Evolutionary conservation across 2,113 vertebrate genomes (phyloP), one percentile per base, ranked within the genome.

Genomic region (Aviceda subcristata): DNA sequence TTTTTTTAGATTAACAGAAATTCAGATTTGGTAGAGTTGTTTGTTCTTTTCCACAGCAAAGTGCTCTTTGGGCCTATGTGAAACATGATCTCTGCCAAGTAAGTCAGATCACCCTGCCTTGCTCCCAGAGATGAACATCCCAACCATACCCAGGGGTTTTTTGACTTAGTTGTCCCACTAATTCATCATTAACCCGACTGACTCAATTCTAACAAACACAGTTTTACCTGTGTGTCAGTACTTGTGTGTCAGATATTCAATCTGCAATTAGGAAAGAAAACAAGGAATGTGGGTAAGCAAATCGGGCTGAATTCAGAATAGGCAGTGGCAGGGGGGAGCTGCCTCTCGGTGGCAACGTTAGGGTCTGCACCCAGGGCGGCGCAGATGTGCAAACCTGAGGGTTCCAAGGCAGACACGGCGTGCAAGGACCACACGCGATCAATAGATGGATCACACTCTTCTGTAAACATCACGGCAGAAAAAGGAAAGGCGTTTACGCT

Each of bases 301-400:
- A 48, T 45, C 43, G 34, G n/a, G 68, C 23, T 77, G 34, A 79
- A 43, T 51, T 77, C 62, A 43, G 77, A 87, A 63, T 8, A 57
- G 0, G 0, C 13, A 55, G 51, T 15, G 41, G 67, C 1, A 4
- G 50, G 22, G 29, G 4, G 12, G 26, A 83, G 51, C 23, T 0
- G 0, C 20, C 18, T 76, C 30, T 55, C 0, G 1, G 36, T 6
- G 15, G 19, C 36, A 73, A 48, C 4, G 0, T 55, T 21, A 60
- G 0, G 0, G 48, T 23, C 60, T 30, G 68, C 60, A 30, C 34
- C 39, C 48, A 18, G 36, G 48, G 45, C 2, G 17, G n/a, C 19
- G 51, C 38, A 38, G 36, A 67, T 29, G 18, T 9, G n/a, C n/a
- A 78, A 26, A 30, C 22, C 41, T 30, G 66, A 71, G 51, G 53